Conservation (phyloP, 2,888 invertebrate species). For the Rapana venosa region DNA sequence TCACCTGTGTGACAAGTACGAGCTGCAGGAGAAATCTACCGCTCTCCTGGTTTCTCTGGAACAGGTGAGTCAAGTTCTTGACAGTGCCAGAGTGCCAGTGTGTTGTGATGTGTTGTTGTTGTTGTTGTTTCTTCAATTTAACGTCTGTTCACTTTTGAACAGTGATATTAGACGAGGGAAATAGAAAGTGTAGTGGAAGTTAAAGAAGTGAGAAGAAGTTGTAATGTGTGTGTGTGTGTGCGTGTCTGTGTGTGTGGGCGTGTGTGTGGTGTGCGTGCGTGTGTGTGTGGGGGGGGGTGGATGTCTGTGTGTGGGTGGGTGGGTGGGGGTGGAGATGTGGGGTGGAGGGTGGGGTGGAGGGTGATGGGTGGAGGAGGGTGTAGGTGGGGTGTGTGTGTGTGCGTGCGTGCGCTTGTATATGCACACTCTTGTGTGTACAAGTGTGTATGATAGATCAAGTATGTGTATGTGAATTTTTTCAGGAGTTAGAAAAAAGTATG, state of each 20-base stretch:
- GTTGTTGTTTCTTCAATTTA: too few relatives aligned
- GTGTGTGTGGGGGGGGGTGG: background rate
- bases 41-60: conserved; percentile 58
- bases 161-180: too few relatives aligned
- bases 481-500: too few relatives aligned
- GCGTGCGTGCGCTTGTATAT: background rate
- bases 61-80: conserved; percentile 53
- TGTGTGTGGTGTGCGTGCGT: background rate
- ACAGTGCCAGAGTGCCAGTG: background rate
- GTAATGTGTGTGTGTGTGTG: too few relatives aligned
- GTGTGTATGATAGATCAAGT: background rate
- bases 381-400: background rate
- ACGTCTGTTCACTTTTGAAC: too few relatives aligned
- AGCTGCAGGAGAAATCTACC: conserved; percentile 57
- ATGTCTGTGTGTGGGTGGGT: background rate
- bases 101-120: too few relatives aligned
- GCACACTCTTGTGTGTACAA: background rate
- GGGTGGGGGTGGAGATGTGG: too few relatives aligned
- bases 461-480: background rate
- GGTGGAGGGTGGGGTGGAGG: too few relatives aligned
- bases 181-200: too few relatives aligned
- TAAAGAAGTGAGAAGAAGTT: too few relatives aligned
- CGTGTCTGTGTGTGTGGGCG: too few relatives aligned
- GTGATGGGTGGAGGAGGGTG: too few relatives aligned
- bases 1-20: conserved; percentile 61